Percentiles rank a stretch among this genome's conserved stretches.
Evolutionary conservation across 2,888 invertebrate genomes (phyloP).

Genomic region (Hemistola chrysoprasaria): DNA sequence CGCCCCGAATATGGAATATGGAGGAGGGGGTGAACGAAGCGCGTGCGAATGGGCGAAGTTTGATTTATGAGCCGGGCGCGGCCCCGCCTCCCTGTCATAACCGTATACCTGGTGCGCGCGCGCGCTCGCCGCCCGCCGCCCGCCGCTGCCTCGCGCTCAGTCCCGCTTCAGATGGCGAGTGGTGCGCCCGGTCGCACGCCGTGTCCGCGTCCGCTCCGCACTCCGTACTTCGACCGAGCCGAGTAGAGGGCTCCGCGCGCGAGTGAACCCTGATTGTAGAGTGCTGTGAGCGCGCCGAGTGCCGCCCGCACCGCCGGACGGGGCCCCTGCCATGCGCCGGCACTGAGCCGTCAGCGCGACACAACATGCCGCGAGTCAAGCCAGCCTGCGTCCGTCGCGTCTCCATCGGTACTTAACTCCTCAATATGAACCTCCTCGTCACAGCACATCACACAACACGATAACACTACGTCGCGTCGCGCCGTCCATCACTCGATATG

Average conservation of each 20-base stretch:
- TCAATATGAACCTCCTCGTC: constrained; percentile 52
- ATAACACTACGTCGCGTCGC: constrained; percentile 32
- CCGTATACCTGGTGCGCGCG: constrained; percentile 85
- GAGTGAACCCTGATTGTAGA: constrained; percentile 44
- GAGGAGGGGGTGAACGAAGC: constrained; percentile 84
- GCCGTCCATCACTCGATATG: constrained; percentile 9
- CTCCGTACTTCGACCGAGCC: constrained; percentile 56
- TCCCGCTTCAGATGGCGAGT: constrained; percentile 82
- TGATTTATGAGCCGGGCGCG: constrained; percentile 85
- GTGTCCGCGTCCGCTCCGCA: constrained; percentile 53
- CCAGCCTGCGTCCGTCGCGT: constrained; percentile 80
- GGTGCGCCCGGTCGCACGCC: constrained; percentile 66
- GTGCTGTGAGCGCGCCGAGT: constrained; percentile 41
- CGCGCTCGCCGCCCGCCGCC: constrained; percentile 69
- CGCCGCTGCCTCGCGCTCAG: constrained; percentile 73
- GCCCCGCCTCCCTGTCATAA: constrained; percentile 87
- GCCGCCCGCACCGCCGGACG: constrained; percentile 37
- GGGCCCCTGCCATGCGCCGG: constrained; percentile 76
- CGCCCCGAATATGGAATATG: constrained; percentile 83
- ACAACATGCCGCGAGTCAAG: constrained; percentile 79
- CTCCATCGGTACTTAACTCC: constrained; percentile 77
- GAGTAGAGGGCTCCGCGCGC: constrained; percentile 55
- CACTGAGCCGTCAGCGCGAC: constrained; percentile 62
- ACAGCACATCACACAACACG: constrained; percentile 46
- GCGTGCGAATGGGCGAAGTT: constrained; percentile 85